A percentile compares a stretch with the other conserved stretches of the same genome.
phyloP scores from a whole-genome alignment of 1,140 invertebrate genomes.

The Harpegnathos saltator region DNA sequence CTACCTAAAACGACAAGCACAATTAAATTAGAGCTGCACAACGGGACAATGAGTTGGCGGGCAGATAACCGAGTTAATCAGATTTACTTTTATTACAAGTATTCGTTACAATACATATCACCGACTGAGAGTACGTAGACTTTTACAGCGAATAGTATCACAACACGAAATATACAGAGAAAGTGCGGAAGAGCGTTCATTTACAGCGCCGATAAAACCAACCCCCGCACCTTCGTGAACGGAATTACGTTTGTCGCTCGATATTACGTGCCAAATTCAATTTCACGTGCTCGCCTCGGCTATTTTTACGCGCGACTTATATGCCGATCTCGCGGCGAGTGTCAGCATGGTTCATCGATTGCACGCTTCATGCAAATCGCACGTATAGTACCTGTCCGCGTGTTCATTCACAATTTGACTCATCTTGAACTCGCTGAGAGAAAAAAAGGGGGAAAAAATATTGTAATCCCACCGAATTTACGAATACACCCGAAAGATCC shows the following conservation, averaged over 20 bases:
- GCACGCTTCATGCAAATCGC: neutral
- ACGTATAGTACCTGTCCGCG: slow-evolving; percentile 7
- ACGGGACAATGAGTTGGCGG: neutral
- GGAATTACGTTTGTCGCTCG: slow-evolving; percentile 29
- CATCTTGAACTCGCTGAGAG: too few relatives aligned
- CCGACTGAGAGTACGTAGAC: slow-evolving; percentile 74
- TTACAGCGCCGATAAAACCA: slow-evolving; percentile 60
- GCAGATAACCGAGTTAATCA: slow-evolving; percentile 42
- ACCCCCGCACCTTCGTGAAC: slow-evolving; percentile 57
- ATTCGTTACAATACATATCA: slow-evolving; percentile 78
- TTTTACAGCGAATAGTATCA: slow-evolving; percentile 82
- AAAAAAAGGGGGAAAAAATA: neutral
- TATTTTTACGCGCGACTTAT: slow-evolving; percentile 41
- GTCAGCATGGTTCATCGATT: slow-evolving; percentile 17
- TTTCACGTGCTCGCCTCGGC: slow-evolving; percentile 16
- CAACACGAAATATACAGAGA: slow-evolving; percentile 83
- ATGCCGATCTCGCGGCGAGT: slow-evolving; percentile 1
- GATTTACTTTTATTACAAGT: slow-evolving; percentile 82
- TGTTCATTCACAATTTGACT: neutral
- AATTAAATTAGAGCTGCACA: neutral
- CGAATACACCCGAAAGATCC: neutral
- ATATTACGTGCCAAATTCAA: slow-evolving; percentile 31
- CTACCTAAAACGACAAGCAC: neutral
- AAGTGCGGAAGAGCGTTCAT: slow-evolving; percentile 66
- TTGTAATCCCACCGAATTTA: slow-evolving; percentile 19